These are phyloP conservation scores for Fragum whitleyi DNA, from an alignment of 2,888 invertebrate species.

Conservation along the genomic window DNA sequence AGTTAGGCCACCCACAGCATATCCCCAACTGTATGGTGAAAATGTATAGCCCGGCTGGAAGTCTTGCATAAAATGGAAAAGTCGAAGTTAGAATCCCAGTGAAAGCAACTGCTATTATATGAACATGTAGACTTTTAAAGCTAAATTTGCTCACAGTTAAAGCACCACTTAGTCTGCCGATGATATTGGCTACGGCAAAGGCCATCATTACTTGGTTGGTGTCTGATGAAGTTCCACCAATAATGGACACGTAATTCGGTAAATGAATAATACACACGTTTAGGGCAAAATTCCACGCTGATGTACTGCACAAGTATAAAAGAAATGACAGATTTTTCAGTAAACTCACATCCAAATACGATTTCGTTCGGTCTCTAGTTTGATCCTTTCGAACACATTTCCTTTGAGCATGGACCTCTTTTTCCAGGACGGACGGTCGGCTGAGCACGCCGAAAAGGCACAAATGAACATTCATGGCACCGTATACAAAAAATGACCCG, in stretches of 20 bases:
- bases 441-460: constrained; percentile 60
- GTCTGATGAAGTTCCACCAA: constrained; percentile 40
- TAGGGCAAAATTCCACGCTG: constrained; percentile 57
- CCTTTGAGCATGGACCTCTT: constrained; percentile 26
- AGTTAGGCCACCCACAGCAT: constrained; percentile 58
- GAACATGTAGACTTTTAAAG: constrained; percentile 31
- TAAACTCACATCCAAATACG: constrained; percentile 45
- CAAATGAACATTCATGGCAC: constrained; percentile 56
- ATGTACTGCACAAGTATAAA: constrained; percentile 50
- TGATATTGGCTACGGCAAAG: constrained; percentile 51
- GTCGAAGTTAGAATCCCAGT: constrained; percentile 44
- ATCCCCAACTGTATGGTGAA: constrained; percentile 58
- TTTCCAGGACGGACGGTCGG: constrained; percentile 56
- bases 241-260: constrained; percentile 51
- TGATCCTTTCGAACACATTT: background rate
- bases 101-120: constrained; percentile 30
- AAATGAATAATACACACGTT: constrained; percentile 50
- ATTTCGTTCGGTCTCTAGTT: constrained; percentile 13
- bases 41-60: constrained; percentile 31
- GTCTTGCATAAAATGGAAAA: constrained; percentile 50
- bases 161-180: constrained; percentile 48
- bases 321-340: constrained; percentile 45
- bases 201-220: constrained; percentile 49
- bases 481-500: constrained; percentile 54
- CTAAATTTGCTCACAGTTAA: constrained; percentile 40